Evolutionary conservation across 2,888 invertebrate genomes (phyloP), one percentile per base, ranked within the genome.

Genomic region (Aquatica leii): DNA sequence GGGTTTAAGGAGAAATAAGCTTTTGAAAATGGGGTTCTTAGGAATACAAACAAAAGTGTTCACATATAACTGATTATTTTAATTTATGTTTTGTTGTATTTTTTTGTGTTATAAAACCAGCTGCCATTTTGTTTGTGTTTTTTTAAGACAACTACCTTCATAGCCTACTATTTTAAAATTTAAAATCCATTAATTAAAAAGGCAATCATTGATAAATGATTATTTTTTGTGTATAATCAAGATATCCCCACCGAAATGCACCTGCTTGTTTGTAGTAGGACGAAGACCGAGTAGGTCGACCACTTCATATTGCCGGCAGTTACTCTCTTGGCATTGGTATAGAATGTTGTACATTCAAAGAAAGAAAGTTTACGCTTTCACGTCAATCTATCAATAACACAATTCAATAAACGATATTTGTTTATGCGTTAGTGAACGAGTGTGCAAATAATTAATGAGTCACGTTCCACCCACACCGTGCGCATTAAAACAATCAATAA

Each of bases 201-300:
- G 24, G 24, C 6, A 24, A 24, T 24, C 24, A 24, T 24, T 24
- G 24, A 24, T 24, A 24, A 24, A 24, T 24, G 24, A 24, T 4
- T 24, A 24, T 2, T 4, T 24, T 24, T 24, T 24, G 2, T 2
- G 2, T 2, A 24, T 24, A 24, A 65, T 63, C 59, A 66, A 66
- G 69, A 60, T 61, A 63, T 65, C 69, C 69, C 69, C 66, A 57
- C 69, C 65, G 57, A 57, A 63, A 67, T 67, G 64, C 67, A 67
- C 69, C 67, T 67, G 67, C 67, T 64, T 58, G 65, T 61, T 43
- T 61, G 67, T 67, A 66, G 69, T 69, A 67, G 69, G 67, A 66
- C 69, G 62, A 62, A 67, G 61, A 65, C 53, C 65, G 65, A 66
- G 61, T 63, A 66, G 69, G 69, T 69, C 69, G 69, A 66, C 65